phyloP scores from a whole-genome alignment of 2,113 vertebrate species.

The Oncorhynchus tshawytscha region DNA sequence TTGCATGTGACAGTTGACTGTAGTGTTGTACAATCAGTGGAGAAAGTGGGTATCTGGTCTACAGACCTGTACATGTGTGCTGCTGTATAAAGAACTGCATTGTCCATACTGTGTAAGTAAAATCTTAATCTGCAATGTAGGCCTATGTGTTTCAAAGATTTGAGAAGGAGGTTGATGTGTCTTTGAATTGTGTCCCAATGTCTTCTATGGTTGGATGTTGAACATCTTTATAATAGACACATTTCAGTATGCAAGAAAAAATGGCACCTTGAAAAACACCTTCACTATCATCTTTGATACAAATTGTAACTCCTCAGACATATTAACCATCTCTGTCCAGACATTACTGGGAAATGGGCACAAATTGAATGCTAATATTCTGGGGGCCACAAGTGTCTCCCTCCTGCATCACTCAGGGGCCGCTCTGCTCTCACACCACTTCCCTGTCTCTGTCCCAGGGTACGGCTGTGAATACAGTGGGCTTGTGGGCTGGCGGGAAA shows the following conservation, averaged over 20 bases:
- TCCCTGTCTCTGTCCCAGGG: constrained; percentile 58
- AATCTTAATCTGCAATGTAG: too few relatives aligned
- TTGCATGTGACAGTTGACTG: background rate
- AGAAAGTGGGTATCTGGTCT: too few relatives aligned
- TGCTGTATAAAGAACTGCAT: too few relatives aligned
- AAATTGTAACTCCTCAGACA: constrained; percentile 63
- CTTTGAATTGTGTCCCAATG: background rate
- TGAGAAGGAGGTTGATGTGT: too few relatives aligned
- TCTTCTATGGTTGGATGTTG: background rate
- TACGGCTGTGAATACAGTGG: constrained; percentile 56
- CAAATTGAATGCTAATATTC: constrained; percentile 72
- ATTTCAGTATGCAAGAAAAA: constrained; percentile 19
- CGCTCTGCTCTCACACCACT: constrained; percentile 73
- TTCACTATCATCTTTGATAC: constrained; percentile 61
- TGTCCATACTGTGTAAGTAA: too few relatives aligned
- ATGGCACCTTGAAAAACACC: constrained; percentile 34
- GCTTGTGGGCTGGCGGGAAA: constrained; percentile 47
- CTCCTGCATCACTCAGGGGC: constrained; percentile 55
- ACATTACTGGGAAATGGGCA: constrained; percentile 69
- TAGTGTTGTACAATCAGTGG: too few relatives aligned
- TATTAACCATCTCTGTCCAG: constrained; percentile 70
- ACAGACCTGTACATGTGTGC: too few relatives aligned
- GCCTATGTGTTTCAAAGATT: too few relatives aligned
- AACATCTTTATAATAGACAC: constrained; percentile 20
- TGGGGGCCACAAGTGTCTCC: constrained; percentile 60